These are phyloP conservation scores for Picathartes gymnocephalus DNA, from an alignment of 2,113 vertebrate genomes.

Conservation along the genomic window DNA sequence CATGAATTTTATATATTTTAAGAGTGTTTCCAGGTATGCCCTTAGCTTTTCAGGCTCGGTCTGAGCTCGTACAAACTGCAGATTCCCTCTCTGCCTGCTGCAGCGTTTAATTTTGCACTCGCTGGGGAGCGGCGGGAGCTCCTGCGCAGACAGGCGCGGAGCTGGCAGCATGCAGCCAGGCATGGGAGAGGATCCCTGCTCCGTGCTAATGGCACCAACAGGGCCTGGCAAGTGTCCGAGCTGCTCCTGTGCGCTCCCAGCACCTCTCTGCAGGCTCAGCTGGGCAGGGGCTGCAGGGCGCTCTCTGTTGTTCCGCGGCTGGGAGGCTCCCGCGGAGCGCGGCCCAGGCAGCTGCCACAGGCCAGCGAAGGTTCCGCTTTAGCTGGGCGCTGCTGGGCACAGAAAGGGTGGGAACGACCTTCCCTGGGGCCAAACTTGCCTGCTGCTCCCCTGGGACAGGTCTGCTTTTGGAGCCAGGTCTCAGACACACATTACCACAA, in stretches of 20 bases:
- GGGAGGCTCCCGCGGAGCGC: neutral
- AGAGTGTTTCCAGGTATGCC: constrained; percentile 49
- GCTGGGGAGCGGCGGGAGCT: neutral
- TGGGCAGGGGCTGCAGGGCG: neutral
- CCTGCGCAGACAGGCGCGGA: neutral
- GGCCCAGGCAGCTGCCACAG: fast-evolving
- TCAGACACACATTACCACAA: neutral
- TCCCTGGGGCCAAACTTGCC: too few species aligned
- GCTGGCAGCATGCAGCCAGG: neutral
- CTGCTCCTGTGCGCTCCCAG: neutral
- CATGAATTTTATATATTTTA: constrained; percentile 55
- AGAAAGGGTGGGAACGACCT: neutral
- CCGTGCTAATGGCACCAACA: neutral
- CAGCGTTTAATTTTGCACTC: neutral
- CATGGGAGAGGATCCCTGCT: neutral
- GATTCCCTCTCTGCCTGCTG: neutral
- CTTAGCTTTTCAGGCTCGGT: neutral
- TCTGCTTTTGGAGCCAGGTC: neutral
- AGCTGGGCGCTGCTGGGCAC: neutral
- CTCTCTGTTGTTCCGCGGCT: neutral
- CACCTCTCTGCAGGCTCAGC: neutral
- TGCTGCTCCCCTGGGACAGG: too few species aligned
- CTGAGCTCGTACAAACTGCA: neutral
- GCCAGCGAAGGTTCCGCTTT: neutral
- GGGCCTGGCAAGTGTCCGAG: neutral